Percentiles rank a stretch among this genome's conserved stretches.
Evolutionary conservation across 2,888 invertebrate genomes (phyloP).

Genomic region (Drosophila gaucha): DNA sequence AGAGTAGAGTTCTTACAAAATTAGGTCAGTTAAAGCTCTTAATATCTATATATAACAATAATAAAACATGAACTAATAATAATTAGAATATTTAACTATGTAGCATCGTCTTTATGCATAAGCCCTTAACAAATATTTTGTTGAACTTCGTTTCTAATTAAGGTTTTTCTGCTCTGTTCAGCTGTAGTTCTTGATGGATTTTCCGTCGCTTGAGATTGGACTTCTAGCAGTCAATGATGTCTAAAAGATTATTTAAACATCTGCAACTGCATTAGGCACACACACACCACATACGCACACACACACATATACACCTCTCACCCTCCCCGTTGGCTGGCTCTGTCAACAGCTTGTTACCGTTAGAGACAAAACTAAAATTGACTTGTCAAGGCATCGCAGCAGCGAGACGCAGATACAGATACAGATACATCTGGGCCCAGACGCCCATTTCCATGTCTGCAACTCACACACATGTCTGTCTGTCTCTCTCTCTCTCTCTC

Average conservation of each 20-base stretch:
- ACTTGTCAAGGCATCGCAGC: slow-evolving; percentile 61
- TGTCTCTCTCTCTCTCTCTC: not conserved
- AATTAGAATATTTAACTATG: no score
- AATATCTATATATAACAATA: not conserved
- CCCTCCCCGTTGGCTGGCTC: slow-evolving; percentile 7
- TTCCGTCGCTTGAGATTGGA: slow-evolving; percentile 31
- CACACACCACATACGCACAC: not conserved
- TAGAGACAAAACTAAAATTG: slow-evolving; percentile 55
- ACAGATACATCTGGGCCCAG: slow-evolving; percentile 14
- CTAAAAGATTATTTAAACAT: slow-evolving; percentile 26
- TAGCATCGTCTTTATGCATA: not conserved
- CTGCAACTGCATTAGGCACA: slow-evolving; percentile 22
- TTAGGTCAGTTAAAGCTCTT: not conserved
- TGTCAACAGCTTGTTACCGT: slow-evolving; percentile 63
- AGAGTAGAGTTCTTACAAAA: no score
- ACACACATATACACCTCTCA: not conserved
- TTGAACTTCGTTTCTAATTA: not conserved
- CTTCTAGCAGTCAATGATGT: slow-evolving; percentile 29
- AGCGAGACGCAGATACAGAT: slow-evolving; percentile 37
- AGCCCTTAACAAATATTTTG: not conserved
- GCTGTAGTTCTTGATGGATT: not conserved
- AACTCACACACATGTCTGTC: slow-evolving; percentile 4
- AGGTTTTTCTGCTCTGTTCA: not conserved
- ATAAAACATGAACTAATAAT: not conserved
- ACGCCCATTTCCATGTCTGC: slow-evolving; percentile 55